Evolutionary conservation across 2,113 vertebrate genomes (phyloP).

Genomic region (Erinaceus europaeus): DNA sequence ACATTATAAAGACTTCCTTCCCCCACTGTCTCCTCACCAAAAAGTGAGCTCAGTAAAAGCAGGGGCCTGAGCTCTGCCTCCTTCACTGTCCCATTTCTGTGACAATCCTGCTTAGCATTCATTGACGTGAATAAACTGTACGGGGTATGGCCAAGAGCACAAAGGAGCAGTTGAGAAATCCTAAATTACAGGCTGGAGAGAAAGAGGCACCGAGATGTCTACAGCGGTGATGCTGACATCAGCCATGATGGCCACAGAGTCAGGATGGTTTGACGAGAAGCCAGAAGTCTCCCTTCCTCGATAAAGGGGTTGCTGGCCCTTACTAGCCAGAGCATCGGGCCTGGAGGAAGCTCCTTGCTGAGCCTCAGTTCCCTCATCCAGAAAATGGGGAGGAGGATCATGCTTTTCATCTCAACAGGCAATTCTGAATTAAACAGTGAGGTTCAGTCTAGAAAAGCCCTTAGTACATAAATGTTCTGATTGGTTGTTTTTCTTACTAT

Average conservation of each 20-base stretch:
- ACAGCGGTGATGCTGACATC: not conserved
- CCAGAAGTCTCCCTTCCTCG: not conserved
- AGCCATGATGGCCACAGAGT: not conserved
- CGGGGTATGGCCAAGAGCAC: not conserved
- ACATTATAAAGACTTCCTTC: too few relatives aligned
- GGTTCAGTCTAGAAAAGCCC: not conserved
- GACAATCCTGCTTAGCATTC: not conserved
- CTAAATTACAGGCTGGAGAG: constrained; percentile 22
- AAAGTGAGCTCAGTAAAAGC: not conserved
- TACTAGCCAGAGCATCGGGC: not conserved
- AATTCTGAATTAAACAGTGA: not conserved
- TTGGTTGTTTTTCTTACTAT: too few relatives aligned
- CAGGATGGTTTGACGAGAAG: not conserved
- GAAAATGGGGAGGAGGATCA: not conserved
- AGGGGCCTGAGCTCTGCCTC: not conserved
- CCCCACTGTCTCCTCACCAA: not conserved
- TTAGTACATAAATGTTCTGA: too few relatives aligned
- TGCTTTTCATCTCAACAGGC: not conserved
- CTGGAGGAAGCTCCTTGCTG: not conserved
- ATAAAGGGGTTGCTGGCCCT: not conserved
- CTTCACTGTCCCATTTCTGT: accelerated
- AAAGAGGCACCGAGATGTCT: not conserved
- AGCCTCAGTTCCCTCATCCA: not conserved
- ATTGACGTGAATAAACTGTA: not conserved
- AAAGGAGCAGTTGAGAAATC: not conserved